phyloP scores from a whole-genome alignment of 2,888 invertebrate genomes.

The Lypha dubia region DNA sequence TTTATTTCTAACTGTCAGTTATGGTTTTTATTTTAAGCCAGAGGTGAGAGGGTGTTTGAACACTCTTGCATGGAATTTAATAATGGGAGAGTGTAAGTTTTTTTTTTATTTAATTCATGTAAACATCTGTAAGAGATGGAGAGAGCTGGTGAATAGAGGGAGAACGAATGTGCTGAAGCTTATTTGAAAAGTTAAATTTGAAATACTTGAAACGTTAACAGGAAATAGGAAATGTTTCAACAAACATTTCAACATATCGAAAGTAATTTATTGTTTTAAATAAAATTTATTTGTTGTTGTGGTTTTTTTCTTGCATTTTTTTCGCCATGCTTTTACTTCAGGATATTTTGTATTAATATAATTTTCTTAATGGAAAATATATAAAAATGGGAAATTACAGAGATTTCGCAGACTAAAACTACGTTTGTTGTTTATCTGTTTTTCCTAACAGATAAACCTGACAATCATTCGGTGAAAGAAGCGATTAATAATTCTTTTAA shows the following conservation, averaged over 20 bases:
- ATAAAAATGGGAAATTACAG: background rate
- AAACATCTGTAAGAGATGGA: too few species aligned
- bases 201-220: constrained; percentile 54
- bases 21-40: constrained; percentile 3
- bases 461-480: too few species aligned
- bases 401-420: too few species aligned
- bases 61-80: background rate
- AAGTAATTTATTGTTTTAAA: constrained; percentile 66
- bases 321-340: background rate
- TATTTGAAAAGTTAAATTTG: constrained; percentile 61
- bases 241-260: constrained; percentile 64
- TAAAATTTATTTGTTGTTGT: constrained; percentile 34
- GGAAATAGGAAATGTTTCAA: constrained; percentile 61
- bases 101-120: too few species aligned
- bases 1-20: constrained; percentile 56
- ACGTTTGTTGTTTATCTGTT: too few species aligned
- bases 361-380: background rate
- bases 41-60: constrained; percentile 11
- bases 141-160: background rate
- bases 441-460: too few species aligned
- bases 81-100: background rate
- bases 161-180: background rate
- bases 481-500: too few species aligned
- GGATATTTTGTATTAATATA: background rate
- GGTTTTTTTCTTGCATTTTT: background rate